phyloP scores from a whole-genome alignment of 2,888 invertebrate genomes.

The Xanthostigma xanthostigma region DNA sequence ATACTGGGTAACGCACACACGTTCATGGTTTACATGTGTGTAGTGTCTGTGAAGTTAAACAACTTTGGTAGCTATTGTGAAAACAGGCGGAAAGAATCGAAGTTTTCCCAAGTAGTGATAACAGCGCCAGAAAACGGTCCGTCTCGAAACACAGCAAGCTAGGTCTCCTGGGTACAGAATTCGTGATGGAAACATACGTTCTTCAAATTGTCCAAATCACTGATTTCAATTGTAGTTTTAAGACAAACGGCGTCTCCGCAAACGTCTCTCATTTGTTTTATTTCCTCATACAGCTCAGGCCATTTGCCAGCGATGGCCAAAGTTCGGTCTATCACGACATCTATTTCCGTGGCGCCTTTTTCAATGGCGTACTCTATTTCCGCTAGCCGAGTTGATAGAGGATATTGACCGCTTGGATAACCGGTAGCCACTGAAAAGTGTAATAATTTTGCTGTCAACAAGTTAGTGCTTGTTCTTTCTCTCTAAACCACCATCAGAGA shows the following conservation, averaged over 20 bases:
- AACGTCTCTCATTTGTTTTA: slow-evolving; percentile 60
- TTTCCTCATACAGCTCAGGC: slow-evolving; percentile 66
- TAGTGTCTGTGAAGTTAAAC: too few species aligned
- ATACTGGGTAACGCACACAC: too few species aligned
- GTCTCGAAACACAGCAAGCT: too few species aligned
- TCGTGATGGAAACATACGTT: slow-evolving; percentile 39
- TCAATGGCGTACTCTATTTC: slow-evolving; percentile 72
- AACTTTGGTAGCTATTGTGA: too few species aligned
- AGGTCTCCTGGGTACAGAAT: too few species aligned
- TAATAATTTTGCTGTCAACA: neutral
- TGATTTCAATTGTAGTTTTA: slow-evolving; percentile 89
- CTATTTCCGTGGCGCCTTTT: slow-evolving; percentile 85
- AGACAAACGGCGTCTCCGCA: slow-evolving; percentile 61
- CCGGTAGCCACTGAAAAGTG: slow-evolving; percentile 74
- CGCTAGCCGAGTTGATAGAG: slow-evolving; percentile 56
- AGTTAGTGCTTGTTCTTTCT: too few species aligned
- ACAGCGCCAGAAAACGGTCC: too few species aligned
- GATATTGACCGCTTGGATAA: slow-evolving; percentile 87
- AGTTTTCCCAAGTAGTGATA: too few species aligned
- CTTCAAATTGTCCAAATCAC: slow-evolving; percentile 71
- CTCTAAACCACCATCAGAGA: too few species aligned
- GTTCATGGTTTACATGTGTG: too few species aligned
- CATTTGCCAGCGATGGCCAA: slow-evolving; percentile 79
- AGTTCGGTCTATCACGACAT: slow-evolving; percentile 85
- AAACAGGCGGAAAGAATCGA: too few species aligned